These are phyloP conservation scores for Tachycineta bicolor DNA, from an alignment of 2,113 vertebrate genomes.

Conservation along the genomic window DNA sequence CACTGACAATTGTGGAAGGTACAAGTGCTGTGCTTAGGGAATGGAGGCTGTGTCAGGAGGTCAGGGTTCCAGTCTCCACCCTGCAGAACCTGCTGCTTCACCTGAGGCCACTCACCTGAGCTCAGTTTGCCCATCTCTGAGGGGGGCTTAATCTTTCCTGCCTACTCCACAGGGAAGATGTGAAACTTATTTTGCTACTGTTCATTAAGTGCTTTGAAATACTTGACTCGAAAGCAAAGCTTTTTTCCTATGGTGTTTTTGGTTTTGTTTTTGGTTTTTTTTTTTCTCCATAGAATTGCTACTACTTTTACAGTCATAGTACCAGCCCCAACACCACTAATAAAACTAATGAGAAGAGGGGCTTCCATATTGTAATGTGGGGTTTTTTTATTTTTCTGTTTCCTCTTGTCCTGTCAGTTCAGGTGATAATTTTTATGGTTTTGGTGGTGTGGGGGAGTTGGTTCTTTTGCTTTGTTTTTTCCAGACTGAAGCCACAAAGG, in stretches of 20 bases:
- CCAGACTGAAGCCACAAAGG: neutral
- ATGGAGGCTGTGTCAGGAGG: neutral
- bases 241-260: neutral
- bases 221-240: neutral
- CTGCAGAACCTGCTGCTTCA: neutral
- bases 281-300: neutral
- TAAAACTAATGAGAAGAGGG: neutral
- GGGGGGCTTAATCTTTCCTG: neutral
- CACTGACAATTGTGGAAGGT: rapidly evolving
- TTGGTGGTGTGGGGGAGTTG: neutral
- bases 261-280: neutral
- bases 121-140: neutral
- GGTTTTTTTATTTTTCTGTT: neutral
- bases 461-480: neutral
- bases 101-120: neutral
- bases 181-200: neutral
- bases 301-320: neutral
- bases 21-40: neutral
- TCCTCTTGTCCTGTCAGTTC: neutral
- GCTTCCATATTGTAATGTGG: neutral
- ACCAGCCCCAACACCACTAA: neutral
- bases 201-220: neutral
- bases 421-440: neutral
- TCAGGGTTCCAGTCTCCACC: neutral
- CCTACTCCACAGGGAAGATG: neutral